Base-by-base conservation (phyloP, 2,113 vertebrate genomes). In the Mesocricetus auratus region DNA sequence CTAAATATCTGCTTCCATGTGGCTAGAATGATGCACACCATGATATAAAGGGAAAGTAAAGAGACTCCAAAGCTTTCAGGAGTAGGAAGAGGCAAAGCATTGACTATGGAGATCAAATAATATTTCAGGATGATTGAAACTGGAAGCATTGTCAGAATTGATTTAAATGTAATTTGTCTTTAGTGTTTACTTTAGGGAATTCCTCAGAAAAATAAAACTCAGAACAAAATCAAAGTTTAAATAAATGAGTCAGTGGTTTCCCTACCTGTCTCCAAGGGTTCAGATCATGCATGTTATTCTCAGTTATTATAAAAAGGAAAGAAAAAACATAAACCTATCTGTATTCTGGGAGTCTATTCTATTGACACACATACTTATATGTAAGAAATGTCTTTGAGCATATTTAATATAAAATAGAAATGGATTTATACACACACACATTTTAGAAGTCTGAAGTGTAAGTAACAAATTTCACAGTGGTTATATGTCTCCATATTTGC, bases 111-210 rank as follows among this genome's bases (percentile, higher is more conserved):
- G 16, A 75, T n/a, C 21, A 24, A 21, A 17, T 45, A n/a, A 87
- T 68, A 82, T 60, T 31, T 58, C 56, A 83, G 24, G 19, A 42
- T 83, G 82, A 39, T 15, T 64, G 10, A 85, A 62, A 85, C 60
- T 62, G 39, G 39, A 62, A 85, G 22, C 39, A 64, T 5, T 31
- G 26, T 83, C 36, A 83, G 15, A 62, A 62, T 6, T 45, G 47
- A 69, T 85, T 73, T 68, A 87, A 91, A 82, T 68, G 85, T 29
- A 88, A 75, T 45, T 75, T 66, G 7, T 88, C 78, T 75, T 74
- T 86, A 86, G 26, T 86, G 4, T 56, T 68, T 92, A 45, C 73
- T 36, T 71, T 71, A 39, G 8, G 56, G 24, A 88, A 42, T n/a
- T 92, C 29, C 71, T 60, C 24, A 3, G 16, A 47, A 86, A 68